Percentiles rank a stretch among this genome's conserved stretches.
Evolutionary conservation across 2,113 vertebrate species (phyloP).

Genomic region (Hirundichthys speculiger): DNA sequence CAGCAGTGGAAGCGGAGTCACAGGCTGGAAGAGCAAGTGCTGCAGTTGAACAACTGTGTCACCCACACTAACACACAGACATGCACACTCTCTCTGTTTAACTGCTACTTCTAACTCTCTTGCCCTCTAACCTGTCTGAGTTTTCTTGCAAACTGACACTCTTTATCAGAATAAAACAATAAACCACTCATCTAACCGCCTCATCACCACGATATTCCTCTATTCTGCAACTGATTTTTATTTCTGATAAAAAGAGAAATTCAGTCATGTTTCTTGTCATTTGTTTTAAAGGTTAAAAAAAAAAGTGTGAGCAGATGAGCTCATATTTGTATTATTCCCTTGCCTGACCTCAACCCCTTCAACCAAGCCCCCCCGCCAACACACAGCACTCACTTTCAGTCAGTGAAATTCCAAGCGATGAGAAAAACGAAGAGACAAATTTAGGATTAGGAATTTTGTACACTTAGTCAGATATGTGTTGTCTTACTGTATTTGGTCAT

Average conservation of each 20-base stretch:
- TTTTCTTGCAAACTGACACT: constrained; percentile 77
- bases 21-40: constrained; percentile 99
- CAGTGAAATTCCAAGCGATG: constrained; percentile 82
- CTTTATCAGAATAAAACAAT: constrained; percentile 89
- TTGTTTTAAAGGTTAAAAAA: constrained; percentile 79
- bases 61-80: constrained; percentile 53
- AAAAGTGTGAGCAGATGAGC: constrained; percentile 74
- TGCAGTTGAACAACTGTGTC: constrained; percentile 87
- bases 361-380: constrained; percentile 23
- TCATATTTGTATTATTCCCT: constrained; percentile 75
- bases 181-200: constrained; percentile 79
- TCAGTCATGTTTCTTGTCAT: constrained; percentile 89
- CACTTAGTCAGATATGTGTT: constrained; percentile 88
- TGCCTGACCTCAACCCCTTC: constrained; percentile 57
- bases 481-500: constrained; percentile 84
- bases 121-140: constrained; percentile 76
- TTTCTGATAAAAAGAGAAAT: constrained; percentile 87
- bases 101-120: constrained; percentile 75
- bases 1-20: constrained; percentile 94
- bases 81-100: constrained; percentile 41
- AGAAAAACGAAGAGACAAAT: constrained; percentile 64
- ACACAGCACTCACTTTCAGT: constrained; percentile 66
- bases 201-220: constrained; percentile 71
- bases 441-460: constrained; percentile 94
- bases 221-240: constrained; percentile 88